A percentile compares a stretch with the other conserved stretches of the same genome.
Evolutionary conservation across 2,113 vertebrate genomes (phyloP).

Genomic region (Zosterops japonicus): DNA sequence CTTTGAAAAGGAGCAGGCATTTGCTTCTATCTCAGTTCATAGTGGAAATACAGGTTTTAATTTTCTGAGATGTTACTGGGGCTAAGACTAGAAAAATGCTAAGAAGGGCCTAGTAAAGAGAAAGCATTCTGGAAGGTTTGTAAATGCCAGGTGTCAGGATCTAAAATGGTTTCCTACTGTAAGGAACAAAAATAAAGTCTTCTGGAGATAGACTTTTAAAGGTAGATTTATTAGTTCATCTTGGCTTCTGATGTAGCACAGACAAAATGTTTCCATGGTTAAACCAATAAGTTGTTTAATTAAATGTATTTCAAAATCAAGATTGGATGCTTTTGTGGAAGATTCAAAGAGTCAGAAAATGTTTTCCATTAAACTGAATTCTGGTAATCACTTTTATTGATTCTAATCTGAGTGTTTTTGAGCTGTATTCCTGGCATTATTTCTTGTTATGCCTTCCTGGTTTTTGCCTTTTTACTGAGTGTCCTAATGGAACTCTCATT

Average conservation of each 20-base stretch:
- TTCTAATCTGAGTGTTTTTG: background rate
- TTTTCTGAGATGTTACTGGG: background rate
- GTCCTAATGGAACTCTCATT: background rate
- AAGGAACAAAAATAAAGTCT: background rate
- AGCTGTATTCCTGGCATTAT: background rate
- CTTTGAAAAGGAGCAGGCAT: background rate
- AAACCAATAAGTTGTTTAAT: background rate
- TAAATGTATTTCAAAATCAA: background rate
- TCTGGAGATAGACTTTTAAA: background rate
- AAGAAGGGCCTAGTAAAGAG: background rate
- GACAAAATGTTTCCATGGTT: background rate
- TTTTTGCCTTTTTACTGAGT: background rate
- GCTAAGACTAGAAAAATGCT: background rate
- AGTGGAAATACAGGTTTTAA: background rate
- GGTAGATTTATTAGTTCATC: background rate
- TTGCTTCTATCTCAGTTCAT: background rate
- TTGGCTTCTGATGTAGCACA: background rate
- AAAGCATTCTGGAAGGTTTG: background rate
- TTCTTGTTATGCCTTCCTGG: background rate
- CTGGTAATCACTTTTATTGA: background rate
- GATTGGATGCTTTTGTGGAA: background rate
- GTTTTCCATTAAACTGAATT: background rate
- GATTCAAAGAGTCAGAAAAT: background rate
- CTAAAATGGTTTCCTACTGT: background rate
- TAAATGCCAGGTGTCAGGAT: background rate